These are phyloP conservation scores for Podiceps cristatus DNA, from an alignment of 2,113 vertebrate genomes.

Conservation along the genomic window DNA sequence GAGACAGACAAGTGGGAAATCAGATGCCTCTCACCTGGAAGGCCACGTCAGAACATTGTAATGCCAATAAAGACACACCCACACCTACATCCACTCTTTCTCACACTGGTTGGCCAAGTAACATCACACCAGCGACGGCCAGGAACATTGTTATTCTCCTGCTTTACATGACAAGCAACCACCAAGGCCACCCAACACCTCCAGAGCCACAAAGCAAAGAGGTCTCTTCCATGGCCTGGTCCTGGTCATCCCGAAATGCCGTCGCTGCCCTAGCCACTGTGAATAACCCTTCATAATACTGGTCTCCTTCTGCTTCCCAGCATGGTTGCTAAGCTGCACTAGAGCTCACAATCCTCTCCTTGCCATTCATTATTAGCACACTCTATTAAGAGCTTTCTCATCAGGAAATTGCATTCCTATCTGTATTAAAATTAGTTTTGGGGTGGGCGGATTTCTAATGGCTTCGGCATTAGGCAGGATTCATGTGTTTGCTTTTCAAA, in stretches of 20 bases:
- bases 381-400: constrained; percentile 3
- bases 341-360: background rate
- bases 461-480: background rate
- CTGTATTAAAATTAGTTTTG: constrained; percentile 25
- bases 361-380: background rate
- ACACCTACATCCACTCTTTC: background rate
- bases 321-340: background rate
- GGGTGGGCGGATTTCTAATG: background rate
- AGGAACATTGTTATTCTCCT: background rate
- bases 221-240: background rate
- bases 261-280: background rate
- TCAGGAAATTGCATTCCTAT: constrained; percentile 22
- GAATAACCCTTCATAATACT: background rate
- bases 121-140: background rate
- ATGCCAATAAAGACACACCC: accelerated
- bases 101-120: background rate
- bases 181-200: background rate
- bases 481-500: constrained; percentile 20
- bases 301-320: background rate
- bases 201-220: background rate
- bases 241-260: background rate
- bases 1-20: background rate
- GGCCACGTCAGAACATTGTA: background rate
- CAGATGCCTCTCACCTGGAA: background rate
- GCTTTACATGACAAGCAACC: background rate